phyloP scores from a whole-genome alignment of 2,888 invertebrate species.

The Lobophora halterata region DNA sequence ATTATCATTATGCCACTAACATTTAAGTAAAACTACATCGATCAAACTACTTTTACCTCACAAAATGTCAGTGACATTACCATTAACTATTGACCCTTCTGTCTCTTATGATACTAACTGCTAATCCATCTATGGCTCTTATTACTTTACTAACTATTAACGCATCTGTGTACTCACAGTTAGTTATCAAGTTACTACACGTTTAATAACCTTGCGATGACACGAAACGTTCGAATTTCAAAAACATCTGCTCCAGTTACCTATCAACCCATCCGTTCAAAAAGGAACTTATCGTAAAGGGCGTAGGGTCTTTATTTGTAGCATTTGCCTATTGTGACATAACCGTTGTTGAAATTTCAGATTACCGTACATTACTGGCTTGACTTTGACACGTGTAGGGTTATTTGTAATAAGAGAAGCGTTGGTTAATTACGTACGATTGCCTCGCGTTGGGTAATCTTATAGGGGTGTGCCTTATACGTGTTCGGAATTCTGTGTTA shows the following conservation, averaged over 20 bases:
- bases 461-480: conserved; percentile 17
- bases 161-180: conserved; percentile 4
- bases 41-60: too few relatives aligned
- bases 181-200: conserved; percentile 11
- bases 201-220: conserved; percentile 25
- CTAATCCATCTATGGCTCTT: too few relatives aligned
- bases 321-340: conserved; percentile 31
- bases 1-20: too few relatives aligned
- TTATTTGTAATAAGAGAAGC: conserved; percentile 35
- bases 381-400: conserved; percentile 34
- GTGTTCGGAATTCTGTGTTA: not conserved
- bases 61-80: too few relatives aligned
- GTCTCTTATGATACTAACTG: too few relatives aligned
- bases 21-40: too few relatives aligned
- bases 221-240: conserved; percentile 31
- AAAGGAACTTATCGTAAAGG: conserved; percentile 19
- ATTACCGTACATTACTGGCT: conserved; percentile 35
- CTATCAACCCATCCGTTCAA: conserved; percentile 18
- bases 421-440: conserved; percentile 32
- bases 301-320: conserved; percentile 22
- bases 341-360: conserved; percentile 39
- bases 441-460: conserved; percentile 24
- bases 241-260: conserved; percentile 27
- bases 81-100: too few relatives aligned
- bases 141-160: not conserved